Base-by-base conservation (phyloP, 2,113 vertebrate species). In the Dendrocopos noguchii region DNA sequence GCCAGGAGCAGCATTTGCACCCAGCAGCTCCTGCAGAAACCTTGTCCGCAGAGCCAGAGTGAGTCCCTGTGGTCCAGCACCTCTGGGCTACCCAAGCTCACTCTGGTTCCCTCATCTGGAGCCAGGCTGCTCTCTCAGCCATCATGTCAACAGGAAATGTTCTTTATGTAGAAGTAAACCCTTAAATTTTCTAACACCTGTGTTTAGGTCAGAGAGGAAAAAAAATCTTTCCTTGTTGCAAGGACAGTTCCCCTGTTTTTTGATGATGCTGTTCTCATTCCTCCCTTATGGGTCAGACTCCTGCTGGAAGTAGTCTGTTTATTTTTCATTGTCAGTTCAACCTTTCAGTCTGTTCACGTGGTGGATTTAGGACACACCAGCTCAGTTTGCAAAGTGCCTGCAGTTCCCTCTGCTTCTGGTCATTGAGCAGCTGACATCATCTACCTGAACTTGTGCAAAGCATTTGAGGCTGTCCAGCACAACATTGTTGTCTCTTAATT, bases 21-120 rank as follows among this genome's bases (percentile, higher is more conserved):
- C 61, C 12, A 3, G 68, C 14, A 50, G 42, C 34, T 85, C 63
- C 60, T 88, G 24, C 60, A 87, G 81, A 66, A 87, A 42, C 11
- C 18, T 63, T 16, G 31, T 79, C 20, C 39, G 25, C 34, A 50
- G 18, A 83, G 47, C 34, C 44, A 71, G 80, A 34, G 42, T 56
- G 80, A 42, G 42, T 52, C 20, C 15, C 56, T 53, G 56, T 60
- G 36, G 36, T 75, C 77, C 66, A 79, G 68, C 80, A 88, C 9
- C 22, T 53, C 24, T 0, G 1, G 18, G 18, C 39, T 53, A 33
- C 31, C 61, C 1, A 2, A 83, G 36, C 9, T n/a, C 28, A 47
- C n/a, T 28, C 15, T 0, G 1, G 29, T 6, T 67, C 46, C 60
- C 4, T 1, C 2, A 14, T 3, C 22, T 27, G 52, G 6, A 63